These are phyloP conservation scores for Valencia hispanica DNA, from an alignment of 2,797 vertebrate genomes.

Conservation along the genomic window DNA sequence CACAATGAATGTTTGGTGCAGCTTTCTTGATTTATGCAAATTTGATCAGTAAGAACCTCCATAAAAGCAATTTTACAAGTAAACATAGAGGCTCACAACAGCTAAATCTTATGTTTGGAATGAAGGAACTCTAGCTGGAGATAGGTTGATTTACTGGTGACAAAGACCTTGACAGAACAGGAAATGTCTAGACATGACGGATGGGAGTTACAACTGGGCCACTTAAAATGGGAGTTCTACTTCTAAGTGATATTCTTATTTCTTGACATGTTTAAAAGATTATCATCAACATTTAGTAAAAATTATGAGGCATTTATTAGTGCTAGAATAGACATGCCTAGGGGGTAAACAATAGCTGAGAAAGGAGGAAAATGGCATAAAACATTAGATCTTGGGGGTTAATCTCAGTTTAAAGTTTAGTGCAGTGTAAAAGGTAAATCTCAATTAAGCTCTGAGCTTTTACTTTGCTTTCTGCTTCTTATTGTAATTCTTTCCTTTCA, in stretches of 20 bases:
- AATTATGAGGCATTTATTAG: conserved; percentile 66
- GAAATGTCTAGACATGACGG: conserved; percentile 56
- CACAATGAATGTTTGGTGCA: conserved; percentile 5
- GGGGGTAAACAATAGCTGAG: conserved; percentile 32
- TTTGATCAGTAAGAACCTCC: conserved; percentile 2
- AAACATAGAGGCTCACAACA: conserved; percentile 8
- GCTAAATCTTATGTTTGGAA: conserved; percentile 14
- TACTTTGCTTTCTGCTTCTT: neutral
- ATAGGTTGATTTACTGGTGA: conserved; percentile 39
- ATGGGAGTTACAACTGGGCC: conserved; percentile 66
- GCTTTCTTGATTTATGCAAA: conserved; percentile 25
- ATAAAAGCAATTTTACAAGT: neutral
- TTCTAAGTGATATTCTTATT: conserved; percentile 72
- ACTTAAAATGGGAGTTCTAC: conserved; percentile 63
- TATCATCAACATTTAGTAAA: conserved; percentile 72
- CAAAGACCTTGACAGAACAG: conserved; percentile 53
- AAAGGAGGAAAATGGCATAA: conserved; percentile 20
- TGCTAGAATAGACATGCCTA: conserved; percentile 22
- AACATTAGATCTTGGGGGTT: conserved; percentile 6
- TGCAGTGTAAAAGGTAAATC: neutral
- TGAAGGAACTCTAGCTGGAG: conserved; percentile 21
- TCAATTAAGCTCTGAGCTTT: neutral
- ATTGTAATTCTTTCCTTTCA: neutral
- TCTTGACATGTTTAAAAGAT: conserved; percentile 69
- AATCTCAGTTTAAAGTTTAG: neutral